A percentile compares a stretch with the other conserved stretches of the same genome.
These are phyloP conservation scores for Trichopoda pennipes DNA, from an alignment of 2,888 invertebrate species.

Conservation along the genomic window DNA sequence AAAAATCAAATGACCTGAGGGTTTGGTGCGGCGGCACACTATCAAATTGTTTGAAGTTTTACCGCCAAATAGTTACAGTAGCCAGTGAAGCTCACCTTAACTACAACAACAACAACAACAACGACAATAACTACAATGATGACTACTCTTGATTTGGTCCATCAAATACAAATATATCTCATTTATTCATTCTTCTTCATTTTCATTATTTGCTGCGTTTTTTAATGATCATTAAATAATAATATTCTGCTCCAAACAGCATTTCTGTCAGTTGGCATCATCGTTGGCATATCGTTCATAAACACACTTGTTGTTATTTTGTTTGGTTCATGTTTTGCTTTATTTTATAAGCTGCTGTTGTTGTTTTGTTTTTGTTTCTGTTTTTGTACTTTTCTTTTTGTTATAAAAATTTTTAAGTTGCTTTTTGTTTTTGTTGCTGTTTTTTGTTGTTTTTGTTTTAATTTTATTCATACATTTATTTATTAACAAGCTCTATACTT, in stretches of 20 bases:
- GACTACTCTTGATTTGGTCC: constrained; percentile 37
- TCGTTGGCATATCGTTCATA: not conserved
- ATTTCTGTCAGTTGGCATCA: not conserved
- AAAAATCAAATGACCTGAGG: constrained; percentile 62
- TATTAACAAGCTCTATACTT: constrained; percentile 66
- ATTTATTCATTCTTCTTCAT: constrained; percentile 30
- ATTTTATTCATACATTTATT: constrained; percentile 59
- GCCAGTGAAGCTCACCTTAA: constrained; percentile 61
- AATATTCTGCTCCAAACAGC: not conserved
- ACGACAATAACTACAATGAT: constrained; percentile 16
- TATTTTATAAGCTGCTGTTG: too few relatives aligned
- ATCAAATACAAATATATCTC: constrained; percentile 38
- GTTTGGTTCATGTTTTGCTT: not conserved
- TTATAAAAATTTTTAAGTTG: constrained; percentile 22
- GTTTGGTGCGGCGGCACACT: constrained; percentile 55
- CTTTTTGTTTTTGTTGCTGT: too few relatives aligned
- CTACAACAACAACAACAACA: not conserved
- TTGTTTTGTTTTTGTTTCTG: not conserved
- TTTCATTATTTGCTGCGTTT: constrained; percentile 1
- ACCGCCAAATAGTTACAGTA: constrained; percentile 63
- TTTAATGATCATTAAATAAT: constrained; percentile 5
- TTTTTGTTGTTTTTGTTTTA: constrained; percentile 11
- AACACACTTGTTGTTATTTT: not conserved
- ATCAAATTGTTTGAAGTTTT: constrained; percentile 62
- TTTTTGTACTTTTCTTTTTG: not conserved